Evolutionary conservation across 1,140 invertebrate genomes (phyloP), one percentile per base, ranked within the genome.

Genomic region (Drosophila paulistorum): DNA sequence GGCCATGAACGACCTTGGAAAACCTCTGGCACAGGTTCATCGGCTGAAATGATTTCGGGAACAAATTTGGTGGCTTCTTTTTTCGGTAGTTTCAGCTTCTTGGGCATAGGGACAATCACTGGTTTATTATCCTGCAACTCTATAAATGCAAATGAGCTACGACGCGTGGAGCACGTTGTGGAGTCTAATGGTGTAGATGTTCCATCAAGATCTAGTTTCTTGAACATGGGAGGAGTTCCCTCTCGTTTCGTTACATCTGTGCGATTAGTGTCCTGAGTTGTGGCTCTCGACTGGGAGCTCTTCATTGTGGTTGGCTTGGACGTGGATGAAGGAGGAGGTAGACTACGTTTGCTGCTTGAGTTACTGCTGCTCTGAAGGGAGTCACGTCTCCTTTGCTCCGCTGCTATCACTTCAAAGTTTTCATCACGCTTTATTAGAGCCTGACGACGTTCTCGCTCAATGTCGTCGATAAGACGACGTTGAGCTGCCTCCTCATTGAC

Each of bases 71-170:
- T 64, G 7, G 67, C 65, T 33, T 78, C 77, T 13, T 76, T 68
- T 51, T 85, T 85, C 0, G 90, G 90, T 14, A 91, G 17, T 26
- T 90, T 74, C 3, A 91, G 67, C 41, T 91, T 91, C 33, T 74
- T 81, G 41, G 90, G 90, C 90, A 91, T 90, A 7, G 90, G 90
- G 3, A 90, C 90, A 58, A 87, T 87, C 7, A 90, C 77, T n/a
- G 90, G 86, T 55, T 90, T 87, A 48, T 87, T 91, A 54, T 89
- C 79, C 66, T 81, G 82, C 68, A 91, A 67, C 73, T 91, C 90
- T 65, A 91, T 91, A 91, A 91, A 91, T 91, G 90, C 90, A 85
- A 91, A 91, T 48, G 90, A 91, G 63, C 90, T 91, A 62, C 90
- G 86, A 10, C 90, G 74, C 39, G 90, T 86, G 17, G 83, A 91